Evolutionary conservation across 2,113 vertebrate genomes (phyloP), one percentile per base, ranked within the genome.

Genomic region (Proterorhinus semilunaris): DNA sequence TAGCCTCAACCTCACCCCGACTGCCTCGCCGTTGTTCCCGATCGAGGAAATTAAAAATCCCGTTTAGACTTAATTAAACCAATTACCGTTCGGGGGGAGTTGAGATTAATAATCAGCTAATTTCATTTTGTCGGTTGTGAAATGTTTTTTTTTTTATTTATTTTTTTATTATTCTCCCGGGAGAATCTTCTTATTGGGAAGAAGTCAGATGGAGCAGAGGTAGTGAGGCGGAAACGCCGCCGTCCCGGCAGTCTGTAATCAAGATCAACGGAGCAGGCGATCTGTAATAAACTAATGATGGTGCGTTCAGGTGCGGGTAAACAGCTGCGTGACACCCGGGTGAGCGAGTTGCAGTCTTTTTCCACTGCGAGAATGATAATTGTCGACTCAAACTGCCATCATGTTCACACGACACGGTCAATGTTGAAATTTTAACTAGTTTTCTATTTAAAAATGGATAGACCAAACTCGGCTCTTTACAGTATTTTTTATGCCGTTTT

Each of bases 251-350:
- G 71, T 65, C 69, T 80, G 74, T 71, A 75, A 68, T 85, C 78
- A 81, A 6, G 16, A 66, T 69, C 65, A 54, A 69, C 80, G 59
- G 16, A 78, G 54, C 53, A 62, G 68, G 81, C 62, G 61, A 64
- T 69, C 57, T 69, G 74, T 85, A 84, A 80, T 73, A 75, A 83
- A 83, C 65, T 69, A 78, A 86, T 81, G 75, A 81, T 58, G 72
- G 76, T 80, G 74, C 65, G 84, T 66, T 74, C 53, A 53, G 67
- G 76, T 10, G 5, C 68, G 55, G 27, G 27, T 73, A 71, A 77
- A 68, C 69, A 69, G 58, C 66, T 7, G 4, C 53, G 69, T 8
- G 5, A 79, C 73, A 78, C 75, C 71, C 65, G 70, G 57, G 67
- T 72, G 7, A 75, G 17, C 61, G 51, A 36, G 7, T 51, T 8